Evolutionary conservation across 2,113 vertebrate genomes (phyloP).

Genomic region (Callorhinus ursinus): DNA sequence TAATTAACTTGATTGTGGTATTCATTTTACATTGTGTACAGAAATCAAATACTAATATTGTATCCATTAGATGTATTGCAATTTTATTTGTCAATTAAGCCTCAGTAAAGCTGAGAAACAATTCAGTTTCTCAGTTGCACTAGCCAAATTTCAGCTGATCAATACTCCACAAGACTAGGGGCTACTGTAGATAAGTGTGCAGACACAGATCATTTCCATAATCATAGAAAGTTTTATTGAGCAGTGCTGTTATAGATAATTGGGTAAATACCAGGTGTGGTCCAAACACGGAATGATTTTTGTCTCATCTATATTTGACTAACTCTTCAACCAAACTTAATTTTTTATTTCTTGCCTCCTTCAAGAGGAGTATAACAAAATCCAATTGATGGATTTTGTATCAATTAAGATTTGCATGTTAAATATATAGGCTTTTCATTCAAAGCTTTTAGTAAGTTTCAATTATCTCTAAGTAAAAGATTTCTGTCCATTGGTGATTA

Average conservation of each 20-base stretch:
- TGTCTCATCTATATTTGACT: background rate
- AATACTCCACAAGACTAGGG: background rate
- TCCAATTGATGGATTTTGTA: background rate
- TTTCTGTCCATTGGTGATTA: background rate
- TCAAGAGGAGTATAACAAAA: constrained; percentile 28
- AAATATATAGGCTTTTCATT: background rate
- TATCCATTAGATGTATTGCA: background rate
- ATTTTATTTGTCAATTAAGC: background rate
- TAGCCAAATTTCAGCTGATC: background rate
- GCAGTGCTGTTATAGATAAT: background rate
- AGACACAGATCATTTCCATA: background rate
- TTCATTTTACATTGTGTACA: background rate
- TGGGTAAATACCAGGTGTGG: background rate
- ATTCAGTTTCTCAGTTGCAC: background rate
- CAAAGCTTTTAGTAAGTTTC: background rate
- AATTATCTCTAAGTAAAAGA: background rate
- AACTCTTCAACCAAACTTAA: background rate
- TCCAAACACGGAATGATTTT: background rate
- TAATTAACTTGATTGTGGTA: background rate
- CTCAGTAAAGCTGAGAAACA: background rate
- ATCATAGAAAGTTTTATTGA: background rate
- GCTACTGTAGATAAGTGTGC: background rate
- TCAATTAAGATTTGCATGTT: background rate
- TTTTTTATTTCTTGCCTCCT: background rate
- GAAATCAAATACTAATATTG: background rate